Conservation (phyloP, 2,113 vertebrate species). For the Oreamnos americanus region DNA sequence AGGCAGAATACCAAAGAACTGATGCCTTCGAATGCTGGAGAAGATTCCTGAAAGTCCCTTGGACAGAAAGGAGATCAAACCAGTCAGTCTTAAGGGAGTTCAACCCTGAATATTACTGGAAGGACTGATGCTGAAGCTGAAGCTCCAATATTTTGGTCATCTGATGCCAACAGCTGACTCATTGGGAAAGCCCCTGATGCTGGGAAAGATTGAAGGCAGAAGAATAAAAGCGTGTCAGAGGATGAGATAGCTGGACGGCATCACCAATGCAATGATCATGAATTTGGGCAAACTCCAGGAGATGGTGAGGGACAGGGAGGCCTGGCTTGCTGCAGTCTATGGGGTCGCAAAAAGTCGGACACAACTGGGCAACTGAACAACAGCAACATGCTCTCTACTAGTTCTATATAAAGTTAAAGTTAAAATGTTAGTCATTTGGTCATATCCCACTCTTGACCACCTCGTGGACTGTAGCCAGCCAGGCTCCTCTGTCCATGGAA, state of each 20-base stretch:
- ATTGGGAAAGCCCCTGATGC: background rate
- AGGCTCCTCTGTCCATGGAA: background rate
- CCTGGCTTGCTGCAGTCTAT: background rate
- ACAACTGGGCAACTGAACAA: background rate
- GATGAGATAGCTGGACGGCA: background rate
- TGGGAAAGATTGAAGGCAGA: background rate
- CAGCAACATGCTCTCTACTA: background rate
- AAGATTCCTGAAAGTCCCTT: background rate
- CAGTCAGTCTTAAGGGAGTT: background rate
- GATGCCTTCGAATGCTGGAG: background rate
- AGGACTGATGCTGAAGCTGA: background rate
- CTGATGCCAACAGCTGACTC: background rate
- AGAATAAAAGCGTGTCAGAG: background rate
- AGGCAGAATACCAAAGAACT: background rate
- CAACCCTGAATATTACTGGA: background rate
- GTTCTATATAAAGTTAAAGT: background rate
- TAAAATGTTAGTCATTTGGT: background rate
- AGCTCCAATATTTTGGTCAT: background rate
- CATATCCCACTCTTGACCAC: background rate
- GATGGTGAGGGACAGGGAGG: background rate
- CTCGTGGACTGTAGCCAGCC: background rate
- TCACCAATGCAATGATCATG: background rate
- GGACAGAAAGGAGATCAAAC: background rate
- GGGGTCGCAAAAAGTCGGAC: background rate
- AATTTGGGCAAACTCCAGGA: background rate